These are phyloP conservation scores for Scatophagus argus DNA, from an alignment of 2,113 vertebrate species.

Conservation along the genomic window DNA sequence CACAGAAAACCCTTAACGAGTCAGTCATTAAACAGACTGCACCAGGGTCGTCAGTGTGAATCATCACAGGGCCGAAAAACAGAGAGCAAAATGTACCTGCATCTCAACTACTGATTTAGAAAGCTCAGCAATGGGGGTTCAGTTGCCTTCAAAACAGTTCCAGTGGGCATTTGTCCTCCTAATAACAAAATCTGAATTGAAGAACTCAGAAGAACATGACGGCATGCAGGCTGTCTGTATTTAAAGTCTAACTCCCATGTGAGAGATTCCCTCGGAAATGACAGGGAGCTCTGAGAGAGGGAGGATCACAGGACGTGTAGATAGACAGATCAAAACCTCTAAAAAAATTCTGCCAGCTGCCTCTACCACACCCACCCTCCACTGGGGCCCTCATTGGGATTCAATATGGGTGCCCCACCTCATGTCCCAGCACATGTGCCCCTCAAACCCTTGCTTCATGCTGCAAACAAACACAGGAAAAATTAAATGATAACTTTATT, in stretches of 20 bases:
- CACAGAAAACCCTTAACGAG: slow-evolving; percentile 35
- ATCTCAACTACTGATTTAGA: background rate
- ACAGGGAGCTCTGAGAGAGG: slow-evolving; percentile 25
- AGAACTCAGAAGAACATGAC: background rate
- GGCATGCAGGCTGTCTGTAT: background rate
- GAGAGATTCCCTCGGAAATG: slow-evolving; percentile 20
- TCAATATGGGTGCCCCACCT: slow-evolving; percentile 7
- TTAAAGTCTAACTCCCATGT: slow-evolving; percentile 1
- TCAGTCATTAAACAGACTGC: background rate
- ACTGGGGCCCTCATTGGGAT: slow-evolving; percentile 25
- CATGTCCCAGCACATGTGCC: slow-evolving; percentile 16
- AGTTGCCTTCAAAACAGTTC: background rate
- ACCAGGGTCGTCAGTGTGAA: background rate
- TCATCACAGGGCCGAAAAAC: background rate
- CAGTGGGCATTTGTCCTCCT: slow-evolving; percentile 11
- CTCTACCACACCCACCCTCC: slow-evolving; percentile 45
- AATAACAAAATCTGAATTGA: slow-evolving; percentile 9
- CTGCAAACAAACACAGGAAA: slow-evolving; percentile 50
- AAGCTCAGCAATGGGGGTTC: background rate
- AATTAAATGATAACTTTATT: slow-evolving; percentile 42
- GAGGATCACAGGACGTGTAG: slow-evolving; percentile 55
- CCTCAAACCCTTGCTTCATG: background rate
- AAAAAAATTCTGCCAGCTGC: slow-evolving; percentile 54
- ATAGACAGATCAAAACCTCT: slow-evolving; percentile 60
- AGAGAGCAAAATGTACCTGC: background rate